Evolutionary conservation across 1,140 invertebrate species (phyloP), one percentile per base, ranked within the genome.

Genomic region (Alviniconcha marisindica): DNA sequence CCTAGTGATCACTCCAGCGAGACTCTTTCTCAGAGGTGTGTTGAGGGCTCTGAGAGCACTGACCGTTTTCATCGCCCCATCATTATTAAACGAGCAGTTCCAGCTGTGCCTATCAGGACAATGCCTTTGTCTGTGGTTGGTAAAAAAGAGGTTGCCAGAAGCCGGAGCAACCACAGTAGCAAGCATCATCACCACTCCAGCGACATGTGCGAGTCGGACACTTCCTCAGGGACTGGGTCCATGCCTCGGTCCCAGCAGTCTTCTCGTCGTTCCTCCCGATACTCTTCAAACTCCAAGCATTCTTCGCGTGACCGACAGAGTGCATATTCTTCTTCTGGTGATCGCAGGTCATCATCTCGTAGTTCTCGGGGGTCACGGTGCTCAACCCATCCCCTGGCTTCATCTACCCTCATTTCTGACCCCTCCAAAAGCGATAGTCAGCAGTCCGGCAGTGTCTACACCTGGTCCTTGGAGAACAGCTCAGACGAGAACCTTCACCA

Each of bases 391-490:
- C 87, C 87, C 40, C 73, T 87, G 33, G 87, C 85, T 18, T 87
- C 86, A 12, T 89, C 88, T 36, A 88, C 88, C 38, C 56, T 88
- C 82, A 87, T 89, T 7, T 84, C 54, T 28, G 85, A 86, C 14
- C 74, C 84, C 10, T 76, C 81, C 56, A 71, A 38, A 69, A 77
- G 73, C 69, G 73, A 74, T 28, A 82, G 80, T 51, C 66, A 86
- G 66, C 87, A 86, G 42, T 82, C 86, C 80, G 87, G 86, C 51
- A 90, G 88, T 83, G 86, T 90, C 12, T 91, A 89, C 76, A 90
- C 87, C 1, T 91, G 89, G 90, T 90, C 89, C 24, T 84, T 89
- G 44, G 86, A 89, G 78, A 89, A 90, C 31, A 81, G 84, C 18
- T 89, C 89, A 38, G 89, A 89, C 36, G 86, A 87, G 5, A 88